Evolutionary conservation across 2,113 vertebrate genomes (phyloP).

Genomic region (Macrotus californicus): DNA sequence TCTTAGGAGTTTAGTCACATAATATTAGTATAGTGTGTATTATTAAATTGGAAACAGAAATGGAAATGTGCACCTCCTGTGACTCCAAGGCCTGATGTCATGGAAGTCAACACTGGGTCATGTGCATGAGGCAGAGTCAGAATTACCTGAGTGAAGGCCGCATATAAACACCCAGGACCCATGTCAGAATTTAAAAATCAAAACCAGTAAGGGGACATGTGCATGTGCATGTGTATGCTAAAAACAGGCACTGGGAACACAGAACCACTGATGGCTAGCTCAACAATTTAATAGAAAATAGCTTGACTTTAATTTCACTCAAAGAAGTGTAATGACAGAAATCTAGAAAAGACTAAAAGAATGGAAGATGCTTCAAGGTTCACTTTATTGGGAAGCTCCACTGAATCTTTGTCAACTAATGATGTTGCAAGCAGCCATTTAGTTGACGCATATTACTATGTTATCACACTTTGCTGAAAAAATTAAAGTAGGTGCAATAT

Average conservation of each 20-base stretch:
- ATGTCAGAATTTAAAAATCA: background rate
- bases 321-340: background rate
- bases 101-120: background rate
- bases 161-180: background rate
- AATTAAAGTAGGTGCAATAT: background rate
- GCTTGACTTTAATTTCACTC: background rate
- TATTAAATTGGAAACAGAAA: slow-evolving; percentile 25
- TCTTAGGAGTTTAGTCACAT: background rate
- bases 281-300: background rate
- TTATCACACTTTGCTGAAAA: background rate
- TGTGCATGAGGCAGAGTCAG: background rate
- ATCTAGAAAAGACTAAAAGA: background rate
- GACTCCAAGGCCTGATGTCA: background rate
- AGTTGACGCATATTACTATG: background rate
- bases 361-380: background rate
- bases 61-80: background rate
- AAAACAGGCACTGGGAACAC: background rate
- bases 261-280: background rate
- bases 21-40: background rate
- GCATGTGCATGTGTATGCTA: background rate
- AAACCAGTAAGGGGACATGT: background rate
- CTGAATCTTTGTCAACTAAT: background rate
- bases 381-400: background rate
- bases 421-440: background rate
- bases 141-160: background rate